Base-by-base conservation (phyloP, 2,888 invertebrate genomes). In the Falcaria lacertinaria region DNA sequence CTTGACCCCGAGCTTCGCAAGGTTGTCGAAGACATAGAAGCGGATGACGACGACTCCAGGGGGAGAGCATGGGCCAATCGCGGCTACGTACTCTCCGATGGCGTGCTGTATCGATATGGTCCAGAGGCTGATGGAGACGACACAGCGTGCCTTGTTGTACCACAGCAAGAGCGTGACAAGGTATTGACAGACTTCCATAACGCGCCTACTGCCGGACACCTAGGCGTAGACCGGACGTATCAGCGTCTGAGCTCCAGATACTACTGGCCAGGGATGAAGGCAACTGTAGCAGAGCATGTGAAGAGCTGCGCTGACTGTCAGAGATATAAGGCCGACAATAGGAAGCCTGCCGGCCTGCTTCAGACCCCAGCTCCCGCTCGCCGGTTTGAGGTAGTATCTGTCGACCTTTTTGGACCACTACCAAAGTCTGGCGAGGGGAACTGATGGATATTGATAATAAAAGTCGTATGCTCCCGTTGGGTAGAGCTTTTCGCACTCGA, bases 331-430 rank as follows among this genome's bases (percentile, higher is more conserved):
- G 48, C 58, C 0, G 51, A 19, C 0, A 73, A 74, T 33, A 37
- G 49, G 3, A 74, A 71, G 38, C 74, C 74, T 0, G 54, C 66
- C 0, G 73, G 69, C 0, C 35, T 76, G 3, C 33, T 74, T 0
- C 65, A 68, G 19, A 70, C 69, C 0, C 54, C 66, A 0, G 37
- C 33, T 0, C 28, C 45, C 11, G 33, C 42, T 3, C 43, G 52
- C 35, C 33, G 56, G n/a, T 73, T 67, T 28, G 73, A 74, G 46
- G 54, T 60, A 0, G 4, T 75, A 0, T 45, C 70, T 0, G 51
- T 72, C 8, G 73, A 74, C 35, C 34, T 74, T 0, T 72, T 72
- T 40, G 63, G 56, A 0, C 60, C 63, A 2, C 15, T 60, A 3
- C 60, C 58, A 1, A 15, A 8, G 17, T 39, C 52, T 0, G 14